phyloP scores from a whole-genome alignment of 2,113 vertebrate species.

The human (Homo sapiens) region GRCh38 chr4:104739001-104739500 shows the following conservation, averaged over 20 bases:
- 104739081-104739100: neutral
- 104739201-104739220: neutral
- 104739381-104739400: neutral
- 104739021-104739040: too few relatives aligned
- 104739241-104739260: neutral
- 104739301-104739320: neutral
- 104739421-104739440: neutral
- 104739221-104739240: neutral
- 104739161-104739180: neutral
- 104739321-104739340: neutral
- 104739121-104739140: neutral
- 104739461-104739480: neutral
- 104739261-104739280: neutral
- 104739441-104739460: neutral
- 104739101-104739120: neutral
- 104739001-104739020: neutral
- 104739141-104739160: neutral
- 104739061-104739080: neutral
- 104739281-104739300: neutral
- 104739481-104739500: neutral
- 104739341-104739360: neutral
- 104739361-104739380: neutral
- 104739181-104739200: neutral
- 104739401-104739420: neutral
- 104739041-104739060: neutral